These are phyloP conservation scores for Heliconius ethilla DNA, from an alignment of 2,888 invertebrate genomes.

Conservation along the genomic window DNA sequence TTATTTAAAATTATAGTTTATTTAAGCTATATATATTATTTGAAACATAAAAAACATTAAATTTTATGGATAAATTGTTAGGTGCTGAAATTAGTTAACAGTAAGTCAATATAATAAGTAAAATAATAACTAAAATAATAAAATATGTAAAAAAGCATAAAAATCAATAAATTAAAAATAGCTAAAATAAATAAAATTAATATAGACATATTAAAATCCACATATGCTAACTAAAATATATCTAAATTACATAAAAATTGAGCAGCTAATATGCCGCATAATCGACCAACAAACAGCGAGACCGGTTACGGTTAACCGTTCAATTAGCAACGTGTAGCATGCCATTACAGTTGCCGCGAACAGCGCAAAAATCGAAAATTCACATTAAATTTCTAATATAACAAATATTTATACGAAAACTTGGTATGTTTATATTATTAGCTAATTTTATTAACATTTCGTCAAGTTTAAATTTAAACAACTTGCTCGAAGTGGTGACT, in stretches of 20 bases:
- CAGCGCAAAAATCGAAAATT: slow-evolving; percentile 13
- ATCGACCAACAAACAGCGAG: slow-evolving; percentile 66
- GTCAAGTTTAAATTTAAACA: not conserved
- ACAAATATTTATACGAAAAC: not conserved
- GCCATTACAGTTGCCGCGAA: slow-evolving; percentile 31
- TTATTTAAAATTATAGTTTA: slow-evolving; percentile 21
- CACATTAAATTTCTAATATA: not conserved
- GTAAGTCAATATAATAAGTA: not conserved
- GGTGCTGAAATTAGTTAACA: not conserved
- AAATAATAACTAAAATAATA: not conserved
- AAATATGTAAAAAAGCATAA: not conserved
- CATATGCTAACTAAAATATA: too few species aligned
- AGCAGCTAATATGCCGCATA: slow-evolving; percentile 30
- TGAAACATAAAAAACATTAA: not conserved
- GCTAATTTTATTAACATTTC: not conserved
- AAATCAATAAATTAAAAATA: not conserved
- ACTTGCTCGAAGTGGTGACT: not conserved
- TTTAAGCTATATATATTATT: slow-evolving; percentile 18
- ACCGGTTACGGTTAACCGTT: slow-evolving; percentile 62
- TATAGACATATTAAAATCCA: not conserved
- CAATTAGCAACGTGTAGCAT: slow-evolving; percentile 71
- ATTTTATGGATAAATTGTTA: slow-evolving; percentile 16
- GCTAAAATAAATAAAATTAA: not conserved
- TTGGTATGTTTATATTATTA: not conserved
- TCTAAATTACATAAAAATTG: slow-evolving; percentile 27